phyloP scores from a whole-genome alignment of 2,888 invertebrate species.

The Machimus rusticus region DNA sequence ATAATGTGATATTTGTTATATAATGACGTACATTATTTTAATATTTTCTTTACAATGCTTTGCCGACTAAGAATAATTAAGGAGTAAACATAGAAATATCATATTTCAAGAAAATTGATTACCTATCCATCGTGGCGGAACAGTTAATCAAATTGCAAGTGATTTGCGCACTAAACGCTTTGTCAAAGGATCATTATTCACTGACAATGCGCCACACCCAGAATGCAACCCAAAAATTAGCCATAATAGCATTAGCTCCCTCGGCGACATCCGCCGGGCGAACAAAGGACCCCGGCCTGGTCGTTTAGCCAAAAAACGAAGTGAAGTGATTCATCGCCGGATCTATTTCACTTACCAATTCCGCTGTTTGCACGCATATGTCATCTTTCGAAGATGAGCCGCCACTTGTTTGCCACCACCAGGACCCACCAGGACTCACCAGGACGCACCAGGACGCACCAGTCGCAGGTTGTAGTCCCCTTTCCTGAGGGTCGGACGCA shows the following conservation, averaged over 20 bases:
- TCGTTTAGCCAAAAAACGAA: constrained; percentile 27
- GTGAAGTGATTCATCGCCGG: constrained; percentile 44
- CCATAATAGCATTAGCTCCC: constrained; percentile 51
- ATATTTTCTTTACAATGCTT: neutral
- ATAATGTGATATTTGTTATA: too few relatives aligned
- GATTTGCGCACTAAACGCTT: neutral
- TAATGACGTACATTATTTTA: too few relatives aligned
- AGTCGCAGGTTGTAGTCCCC: neutral
- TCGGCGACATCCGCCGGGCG: constrained; percentile 41
- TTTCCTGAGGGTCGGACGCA: neutral
- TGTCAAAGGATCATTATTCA: constrained; percentile 29
- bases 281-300: constrained; percentile 39
- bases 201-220: constrained; percentile 47
- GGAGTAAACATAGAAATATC: neutral
- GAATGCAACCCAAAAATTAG: constrained; percentile 51
- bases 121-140: neutral
- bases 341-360: constrained; percentile 51
- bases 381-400: constrained; percentile 39
- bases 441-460: neutral
- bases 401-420: constrained; percentile 33
- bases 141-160: constrained; percentile 23
- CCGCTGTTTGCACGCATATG: constrained; percentile 49
- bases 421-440: neutral
- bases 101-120: neutral
- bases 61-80: neutral